Percentiles rank a stretch among this genome's conserved stretches.
Evolutionary conservation across 2,113 vertebrate species (phyloP).

Genomic region (Bubo bubo): DNA sequence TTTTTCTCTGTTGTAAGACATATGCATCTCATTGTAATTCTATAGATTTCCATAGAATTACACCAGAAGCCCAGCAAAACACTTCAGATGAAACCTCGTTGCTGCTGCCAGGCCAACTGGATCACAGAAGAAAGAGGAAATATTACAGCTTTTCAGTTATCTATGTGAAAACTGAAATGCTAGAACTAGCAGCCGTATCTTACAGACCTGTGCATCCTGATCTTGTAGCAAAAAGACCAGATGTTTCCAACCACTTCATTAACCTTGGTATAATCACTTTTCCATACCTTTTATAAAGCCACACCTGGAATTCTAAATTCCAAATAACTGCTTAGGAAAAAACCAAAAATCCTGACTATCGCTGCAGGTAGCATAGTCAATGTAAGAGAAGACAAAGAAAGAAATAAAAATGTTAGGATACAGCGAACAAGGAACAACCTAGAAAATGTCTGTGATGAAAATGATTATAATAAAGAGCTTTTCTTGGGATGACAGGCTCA

Average conservation of each 20-base stretch:
- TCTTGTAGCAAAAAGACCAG: neutral
- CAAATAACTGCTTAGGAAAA: neutral
- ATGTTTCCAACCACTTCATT: neutral
- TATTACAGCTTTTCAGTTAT: neutral
- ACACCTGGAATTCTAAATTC: neutral
- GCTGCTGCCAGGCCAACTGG: neutral
- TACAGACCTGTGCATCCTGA: neutral
- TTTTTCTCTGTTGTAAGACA: neutral
- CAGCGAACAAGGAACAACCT: neutral
- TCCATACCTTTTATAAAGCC: neutral
- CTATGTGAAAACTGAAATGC: neutral
- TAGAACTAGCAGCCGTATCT: neutral
- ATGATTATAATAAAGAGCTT: neutral
- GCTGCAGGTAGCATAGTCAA: neutral
- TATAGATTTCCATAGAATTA: neutral
- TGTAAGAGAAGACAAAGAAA: neutral
- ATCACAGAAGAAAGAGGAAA: neutral
- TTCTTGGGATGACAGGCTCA: neutral
- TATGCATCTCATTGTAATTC: neutral
- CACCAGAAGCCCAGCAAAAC: neutral
- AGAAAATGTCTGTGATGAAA: neutral
- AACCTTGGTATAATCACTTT: neutral
- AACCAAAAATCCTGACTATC: neutral
- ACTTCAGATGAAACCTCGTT: neutral
- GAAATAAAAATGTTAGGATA: neutral